Evolutionary conservation across 2,888 invertebrate genomes (phyloP).

Genomic region (Schrankia costaestrigalis): DNA sequence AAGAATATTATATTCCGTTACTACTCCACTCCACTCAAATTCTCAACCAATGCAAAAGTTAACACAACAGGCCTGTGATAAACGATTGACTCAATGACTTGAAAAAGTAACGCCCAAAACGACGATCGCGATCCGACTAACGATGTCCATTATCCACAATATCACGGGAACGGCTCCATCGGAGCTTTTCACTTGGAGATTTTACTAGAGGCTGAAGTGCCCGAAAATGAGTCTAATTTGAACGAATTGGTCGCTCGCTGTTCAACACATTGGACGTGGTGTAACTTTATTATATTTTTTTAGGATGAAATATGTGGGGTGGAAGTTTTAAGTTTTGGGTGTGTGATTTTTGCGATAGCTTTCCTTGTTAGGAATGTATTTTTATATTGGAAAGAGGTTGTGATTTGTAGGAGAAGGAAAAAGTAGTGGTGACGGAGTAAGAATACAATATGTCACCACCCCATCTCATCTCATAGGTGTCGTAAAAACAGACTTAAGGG

Average conservation of each 20-base stretch:
- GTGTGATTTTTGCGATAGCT: constrained; percentile 2
- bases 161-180: constrained; percentile 46
- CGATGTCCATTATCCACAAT: constrained; percentile 71
- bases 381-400: too few species aligned
- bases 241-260: constrained; percentile 41
- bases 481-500: too few species aligned
- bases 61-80: constrained; percentile 78
- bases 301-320: constrained; percentile 5
- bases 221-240: constrained; percentile 55
- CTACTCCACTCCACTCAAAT: constrained; percentile 38
- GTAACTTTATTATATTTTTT: constrained; percentile 18
- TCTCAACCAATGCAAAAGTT: constrained; percentile 60
- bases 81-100: constrained; percentile 80
- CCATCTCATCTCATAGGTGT: too few species aligned
- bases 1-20: too few species aligned
- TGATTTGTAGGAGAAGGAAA: too few species aligned
- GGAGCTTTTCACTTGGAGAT: constrained; percentile 47
- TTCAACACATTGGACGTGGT: constrained; percentile 21
- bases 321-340: too few species aligned
- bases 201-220: constrained; percentile 36
- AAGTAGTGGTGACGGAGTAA: too few species aligned
- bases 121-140: constrained; percentile 65
- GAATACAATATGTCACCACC: too few species aligned
- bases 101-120: constrained; percentile 75
- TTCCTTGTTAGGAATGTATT: neutral